Base-by-base conservation (phyloP, 92 coral and sea anemone species). In the Galaxea fascicularis region DNA sequence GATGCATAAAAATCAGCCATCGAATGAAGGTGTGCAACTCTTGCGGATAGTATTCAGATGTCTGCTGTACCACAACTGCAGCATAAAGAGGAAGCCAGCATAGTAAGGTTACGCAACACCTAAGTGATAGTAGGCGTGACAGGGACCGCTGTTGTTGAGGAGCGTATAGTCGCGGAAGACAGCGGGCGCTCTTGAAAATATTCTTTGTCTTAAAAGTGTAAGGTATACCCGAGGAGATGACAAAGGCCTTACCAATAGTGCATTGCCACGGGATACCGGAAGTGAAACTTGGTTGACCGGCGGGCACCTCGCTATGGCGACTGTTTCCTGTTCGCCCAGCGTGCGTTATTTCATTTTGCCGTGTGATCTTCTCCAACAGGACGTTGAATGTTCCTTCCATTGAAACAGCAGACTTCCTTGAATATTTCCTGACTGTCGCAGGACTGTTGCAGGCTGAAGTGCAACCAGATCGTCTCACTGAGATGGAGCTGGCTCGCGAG, bases 1-100 rank as follows among this genome's bases (percentile, higher is more conserved):
- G 41, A 9, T 51, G 84, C 17, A 79, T 17, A 29, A 64, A 79
- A 79, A 79, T 47, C 64, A 79, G 63, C 73, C 74, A 79, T 49
- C 46, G 73, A 65, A 65, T 17, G 20, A 79, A 64, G n/a, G 30
- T 4, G 47, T 18, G 26, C 54, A 79, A 49, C 4, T 65, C 84
- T 49, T 79, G 63, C 0, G 84, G 63, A 66, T 45, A 65, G 25
- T 64, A n/a, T 13, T 46, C 63, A 13, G 74, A 47, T 4, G 63
- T 3, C 62, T 64, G 27, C 14, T 25, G 74, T 45, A 79, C 21
- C 28, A 28, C 28, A 46, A 30, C 74, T 65, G 51, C 16, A 11
- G 10, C 46, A 49, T 65, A 65, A 5, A 65, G 11, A 66, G 74
- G 84, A 14, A 79, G 60, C 74, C 74, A 79, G 21, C 84, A 64